phyloP scores from a whole-genome alignment of 2,797 vertebrate species.

The Melanotaenia trifasciata region DNA sequence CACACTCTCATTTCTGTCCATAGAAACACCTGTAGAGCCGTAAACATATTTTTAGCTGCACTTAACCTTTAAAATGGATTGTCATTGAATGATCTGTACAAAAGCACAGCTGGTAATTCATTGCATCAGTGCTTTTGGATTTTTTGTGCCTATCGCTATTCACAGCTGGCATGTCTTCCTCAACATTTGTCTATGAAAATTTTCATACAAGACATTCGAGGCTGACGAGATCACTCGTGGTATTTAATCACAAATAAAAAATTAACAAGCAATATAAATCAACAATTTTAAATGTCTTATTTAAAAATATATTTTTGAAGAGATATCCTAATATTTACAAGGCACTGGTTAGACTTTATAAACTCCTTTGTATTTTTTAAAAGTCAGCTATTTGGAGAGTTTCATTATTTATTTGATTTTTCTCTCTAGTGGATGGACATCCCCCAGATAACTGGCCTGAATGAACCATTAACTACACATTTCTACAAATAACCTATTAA shows the following conservation, averaged over 20 bases:
- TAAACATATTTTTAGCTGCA: not conserved
- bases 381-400: no score
- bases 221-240: not conserved
- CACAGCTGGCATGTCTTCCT: not conserved
- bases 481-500: not conserved
- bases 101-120: not conserved
- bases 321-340: no score
- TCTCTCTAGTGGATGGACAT: no score
- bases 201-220: not conserved
- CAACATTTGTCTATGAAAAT: slow-evolving; percentile 7
- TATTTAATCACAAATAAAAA: no score
- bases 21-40: slow-evolving; percentile 25
- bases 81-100: not conserved
- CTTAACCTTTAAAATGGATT: slow-evolving; percentile 8
- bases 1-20: not conserved
- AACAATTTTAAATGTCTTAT: no score
- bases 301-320: no score
- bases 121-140: not conserved
- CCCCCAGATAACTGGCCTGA: no score
- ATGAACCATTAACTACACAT: no score
- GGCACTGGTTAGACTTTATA: no score
- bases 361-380: no score
- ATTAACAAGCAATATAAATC: no score
- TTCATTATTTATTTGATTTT: no score
- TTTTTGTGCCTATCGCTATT: not conserved